These are phyloP conservation scores for Muscicapa striata DNA, from an alignment of 2,797 vertebrate genomes.

Conservation along the genomic window DNA sequence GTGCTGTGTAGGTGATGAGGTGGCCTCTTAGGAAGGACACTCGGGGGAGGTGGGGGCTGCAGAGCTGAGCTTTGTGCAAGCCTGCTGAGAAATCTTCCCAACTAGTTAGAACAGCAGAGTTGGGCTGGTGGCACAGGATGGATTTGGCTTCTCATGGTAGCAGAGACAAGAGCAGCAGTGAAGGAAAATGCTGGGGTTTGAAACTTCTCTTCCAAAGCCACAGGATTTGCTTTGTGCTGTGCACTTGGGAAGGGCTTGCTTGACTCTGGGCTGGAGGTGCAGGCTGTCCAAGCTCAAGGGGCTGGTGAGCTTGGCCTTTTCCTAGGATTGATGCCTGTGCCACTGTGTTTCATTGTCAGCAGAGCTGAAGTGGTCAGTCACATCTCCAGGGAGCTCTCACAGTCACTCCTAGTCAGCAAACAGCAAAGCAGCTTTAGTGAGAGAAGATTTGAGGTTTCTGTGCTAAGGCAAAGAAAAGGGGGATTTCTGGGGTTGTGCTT, in stretches of 20 bases:
- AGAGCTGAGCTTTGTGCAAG: not conserved
- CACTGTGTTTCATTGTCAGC: not conserved
- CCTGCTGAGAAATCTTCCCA: not conserved
- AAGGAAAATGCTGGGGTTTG: not conserved
- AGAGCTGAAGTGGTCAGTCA: not conserved
- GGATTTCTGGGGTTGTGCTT: not conserved
- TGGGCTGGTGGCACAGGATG: not conserved
- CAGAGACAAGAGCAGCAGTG: not conserved
- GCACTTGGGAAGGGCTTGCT: not conserved
- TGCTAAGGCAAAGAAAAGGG: not conserved
- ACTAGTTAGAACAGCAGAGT: not conserved
- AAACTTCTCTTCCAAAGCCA: not conserved
- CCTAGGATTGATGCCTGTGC: not conserved
- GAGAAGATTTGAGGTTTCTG: not conserved
- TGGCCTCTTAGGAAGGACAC: not conserved
- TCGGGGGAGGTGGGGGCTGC: not conserved
- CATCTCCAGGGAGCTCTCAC: not conserved
- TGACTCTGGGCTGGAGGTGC: not conserved
- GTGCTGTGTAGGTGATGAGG: not conserved
- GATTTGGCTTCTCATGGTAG: not conserved
- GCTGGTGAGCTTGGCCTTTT: not conserved
- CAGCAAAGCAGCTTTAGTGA: not conserved
- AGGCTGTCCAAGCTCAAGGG: not conserved
- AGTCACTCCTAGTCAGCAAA: not conserved
- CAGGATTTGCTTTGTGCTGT: fast-evolving